Evolutionary conservation across 2,888 invertebrate genomes (phyloP).

Genomic region (Tetragonula carbonaria): DNA sequence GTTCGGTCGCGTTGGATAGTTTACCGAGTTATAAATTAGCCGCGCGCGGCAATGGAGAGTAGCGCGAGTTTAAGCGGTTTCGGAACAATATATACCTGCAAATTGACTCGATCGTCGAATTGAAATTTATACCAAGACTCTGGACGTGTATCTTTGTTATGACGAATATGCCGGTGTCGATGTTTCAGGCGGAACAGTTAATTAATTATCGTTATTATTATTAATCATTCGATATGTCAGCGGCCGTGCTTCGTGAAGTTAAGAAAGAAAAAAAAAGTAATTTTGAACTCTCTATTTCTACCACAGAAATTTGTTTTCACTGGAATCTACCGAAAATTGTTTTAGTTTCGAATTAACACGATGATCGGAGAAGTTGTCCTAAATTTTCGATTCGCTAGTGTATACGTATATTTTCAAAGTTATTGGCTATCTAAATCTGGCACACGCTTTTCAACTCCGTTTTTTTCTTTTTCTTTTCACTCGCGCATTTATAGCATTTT

Average conservation of each 20-base stretch:
- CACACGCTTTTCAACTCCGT: no score
- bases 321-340: no score
- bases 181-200: background rate
- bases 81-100: background rate
- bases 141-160: background rate
- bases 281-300: background rate
- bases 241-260: background rate
- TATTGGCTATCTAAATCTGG: background rate
- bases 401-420: background rate
- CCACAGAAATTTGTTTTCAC: background rate
- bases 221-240: rapidly evolving
- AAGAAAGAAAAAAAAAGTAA: background rate
- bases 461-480: background rate
- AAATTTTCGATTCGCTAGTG: no score
- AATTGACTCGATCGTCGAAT: background rate
- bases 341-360: background rate
- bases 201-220: no score
- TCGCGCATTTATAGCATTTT: background rate
- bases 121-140: background rate
- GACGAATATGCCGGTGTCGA: background rate
- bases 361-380: no score
- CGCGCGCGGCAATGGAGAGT: background rate
- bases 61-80: background rate
- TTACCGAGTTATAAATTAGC: background rate
- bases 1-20: background rate